Conservation (phyloP, 1,140 invertebrate genomes). For the Hylaeus volcanicus region DNA sequence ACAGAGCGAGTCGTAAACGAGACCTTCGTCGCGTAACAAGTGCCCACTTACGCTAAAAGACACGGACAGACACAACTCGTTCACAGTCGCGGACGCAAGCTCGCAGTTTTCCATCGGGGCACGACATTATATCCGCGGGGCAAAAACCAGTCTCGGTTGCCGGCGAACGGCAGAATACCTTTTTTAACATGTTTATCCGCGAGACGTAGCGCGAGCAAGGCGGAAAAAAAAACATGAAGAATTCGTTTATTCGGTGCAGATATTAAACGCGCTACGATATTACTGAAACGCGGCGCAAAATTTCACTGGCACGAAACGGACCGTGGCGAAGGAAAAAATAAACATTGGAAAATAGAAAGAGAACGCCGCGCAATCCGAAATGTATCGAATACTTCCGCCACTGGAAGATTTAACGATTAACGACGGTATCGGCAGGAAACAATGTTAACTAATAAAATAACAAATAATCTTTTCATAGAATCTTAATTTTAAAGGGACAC, state of each 20-base stretch:
- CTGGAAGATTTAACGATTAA: background rate
- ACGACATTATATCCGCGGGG: slow-evolving; percentile 1
- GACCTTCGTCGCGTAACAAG: slow-evolving; percentile 14
- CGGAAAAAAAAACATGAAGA: background rate
- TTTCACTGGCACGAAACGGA: background rate
- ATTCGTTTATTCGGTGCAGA: background rate
- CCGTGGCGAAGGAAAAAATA: background rate
- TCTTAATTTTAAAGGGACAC: too few species aligned
- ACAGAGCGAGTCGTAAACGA: slow-evolving; percentile 6
- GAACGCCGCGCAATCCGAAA: too few species aligned
- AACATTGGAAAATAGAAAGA: too few species aligned
- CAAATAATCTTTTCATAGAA: too few species aligned
- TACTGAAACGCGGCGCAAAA: background rate
- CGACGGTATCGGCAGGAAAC: too few species aligned
- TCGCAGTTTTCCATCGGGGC: slow-evolving; percentile 8
- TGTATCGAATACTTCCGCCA: background rate
- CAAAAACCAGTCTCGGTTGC: background rate
- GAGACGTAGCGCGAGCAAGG: background rate
- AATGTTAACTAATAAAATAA: too few species aligned
- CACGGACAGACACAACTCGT: background rate
- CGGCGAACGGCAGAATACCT: background rate
- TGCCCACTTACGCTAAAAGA: background rate
- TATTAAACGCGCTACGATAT: slow-evolving; percentile 11
- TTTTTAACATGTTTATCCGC: slow-evolving; percentile 11
- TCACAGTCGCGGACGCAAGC: background rate